phyloP scores from a whole-genome alignment of 2,888 invertebrate genomes.

The Tetragonula carbonaria region DNA sequence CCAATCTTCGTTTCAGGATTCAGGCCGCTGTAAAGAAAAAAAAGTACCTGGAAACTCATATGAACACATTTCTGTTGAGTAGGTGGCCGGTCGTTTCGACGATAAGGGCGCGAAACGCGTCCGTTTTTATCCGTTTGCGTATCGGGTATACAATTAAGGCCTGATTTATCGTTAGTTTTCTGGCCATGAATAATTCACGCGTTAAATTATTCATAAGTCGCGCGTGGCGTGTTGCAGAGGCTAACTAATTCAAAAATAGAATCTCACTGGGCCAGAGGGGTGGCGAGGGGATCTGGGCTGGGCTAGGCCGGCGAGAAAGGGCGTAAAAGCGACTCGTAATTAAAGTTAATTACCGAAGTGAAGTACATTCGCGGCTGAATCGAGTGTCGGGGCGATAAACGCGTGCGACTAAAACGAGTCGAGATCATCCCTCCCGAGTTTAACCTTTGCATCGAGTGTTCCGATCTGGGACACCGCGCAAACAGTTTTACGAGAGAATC shows the following conservation, averaged over 20 bases:
- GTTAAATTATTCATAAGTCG: conserved; percentile 71
- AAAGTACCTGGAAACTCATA: not conserved
- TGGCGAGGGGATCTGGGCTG: not conserved
- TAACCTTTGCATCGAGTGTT: not conserved
- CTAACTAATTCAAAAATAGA: conserved; percentile 67
- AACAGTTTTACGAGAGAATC: not conserved
- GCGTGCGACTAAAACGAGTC: not conserved
- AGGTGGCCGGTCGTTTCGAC: not conserved
- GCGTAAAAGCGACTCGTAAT: conserved; percentile 55
- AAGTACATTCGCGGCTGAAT: conserved; percentile 14
- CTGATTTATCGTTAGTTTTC: conserved; percentile 62
- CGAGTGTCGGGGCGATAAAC: conserved; percentile 23
- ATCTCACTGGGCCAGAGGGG: conserved; percentile 18
- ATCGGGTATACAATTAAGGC: conserved; percentile 59
- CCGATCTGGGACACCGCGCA: not conserved
- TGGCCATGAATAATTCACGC: conserved; percentile 61
- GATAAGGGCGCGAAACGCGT: conserved; percentile 45
- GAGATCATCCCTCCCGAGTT: conserved; percentile 6
- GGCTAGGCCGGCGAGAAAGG: not conserved
- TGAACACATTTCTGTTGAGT: conserved; percentile 12
- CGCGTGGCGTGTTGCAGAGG: conserved; percentile 64
- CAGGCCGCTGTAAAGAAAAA: not conserved
- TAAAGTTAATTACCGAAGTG: conserved; percentile 62
- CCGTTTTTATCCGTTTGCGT: conserved; percentile 50
- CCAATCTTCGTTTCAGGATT: not conserved